Conservation (phyloP, 2,113 vertebrate species). For the Macrotus californicus region DNA sequence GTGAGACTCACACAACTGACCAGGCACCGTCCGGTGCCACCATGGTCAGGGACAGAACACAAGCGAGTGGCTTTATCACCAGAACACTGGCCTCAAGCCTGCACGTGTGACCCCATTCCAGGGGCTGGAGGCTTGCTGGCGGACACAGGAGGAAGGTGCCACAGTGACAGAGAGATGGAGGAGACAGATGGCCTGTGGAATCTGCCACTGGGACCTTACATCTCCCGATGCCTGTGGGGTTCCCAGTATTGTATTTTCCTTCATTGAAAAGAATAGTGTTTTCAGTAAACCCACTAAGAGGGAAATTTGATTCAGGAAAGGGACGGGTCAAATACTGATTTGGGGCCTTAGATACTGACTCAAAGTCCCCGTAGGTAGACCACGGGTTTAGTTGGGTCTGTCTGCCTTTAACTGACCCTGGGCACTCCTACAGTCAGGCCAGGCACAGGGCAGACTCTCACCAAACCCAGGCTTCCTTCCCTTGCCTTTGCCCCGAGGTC, state of each 20-base stretch:
- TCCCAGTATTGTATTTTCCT: not conserved
- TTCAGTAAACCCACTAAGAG: not conserved
- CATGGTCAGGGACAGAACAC: not conserved
- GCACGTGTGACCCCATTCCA: not conserved
- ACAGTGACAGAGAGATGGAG: not conserved
- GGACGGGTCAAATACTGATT: not conserved
- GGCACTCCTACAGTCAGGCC: not conserved
- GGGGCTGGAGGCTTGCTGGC: not conserved
- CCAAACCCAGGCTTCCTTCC: not conserved
- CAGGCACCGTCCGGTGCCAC: not conserved
- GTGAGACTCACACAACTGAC: not conserved
- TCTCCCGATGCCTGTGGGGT: rapidly evolving
- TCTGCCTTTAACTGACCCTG: not conserved
- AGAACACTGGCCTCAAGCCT: not conserved
- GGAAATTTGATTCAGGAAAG: not conserved
- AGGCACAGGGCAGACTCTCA: not conserved
- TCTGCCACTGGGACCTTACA: not conserved
- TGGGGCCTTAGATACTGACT: not conserved
- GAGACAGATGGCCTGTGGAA: not conserved
- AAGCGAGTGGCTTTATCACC: not conserved
- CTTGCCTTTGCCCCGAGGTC: not conserved
- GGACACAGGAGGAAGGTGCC: not conserved
- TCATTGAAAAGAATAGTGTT: not conserved
- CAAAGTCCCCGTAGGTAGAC: not conserved
- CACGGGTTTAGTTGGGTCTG: not conserved